phyloP scores from a whole-genome alignment of 2,797 vertebrate genomes.

The Chiloscyllium punctatum region DNA sequence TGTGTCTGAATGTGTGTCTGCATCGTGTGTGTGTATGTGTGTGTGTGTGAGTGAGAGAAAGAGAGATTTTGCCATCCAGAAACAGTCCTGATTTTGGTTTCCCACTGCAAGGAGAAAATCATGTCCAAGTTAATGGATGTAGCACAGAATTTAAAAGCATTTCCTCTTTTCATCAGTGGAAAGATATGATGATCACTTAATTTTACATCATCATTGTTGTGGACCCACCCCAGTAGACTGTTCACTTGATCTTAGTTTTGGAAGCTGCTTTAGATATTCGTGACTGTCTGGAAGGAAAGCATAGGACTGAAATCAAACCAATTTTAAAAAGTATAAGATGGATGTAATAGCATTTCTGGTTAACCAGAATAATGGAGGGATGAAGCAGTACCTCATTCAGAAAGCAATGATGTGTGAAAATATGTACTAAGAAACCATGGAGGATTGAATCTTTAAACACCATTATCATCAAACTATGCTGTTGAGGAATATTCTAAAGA shows the following conservation, averaged over 20 bases:
- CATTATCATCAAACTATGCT: constrained; percentile 5
- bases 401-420: neutral
- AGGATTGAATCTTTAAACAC: constrained; percentile 11
- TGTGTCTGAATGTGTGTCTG: too few species aligned
- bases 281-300: neutral
- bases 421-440: neutral
- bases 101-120: too few species aligned
- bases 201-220: neutral
- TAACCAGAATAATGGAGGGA: constrained; percentile 22
- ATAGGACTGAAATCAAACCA: neutral
- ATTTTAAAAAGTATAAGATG: neutral
- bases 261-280: neutral
- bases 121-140: too few species aligned
- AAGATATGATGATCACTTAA: neutral
- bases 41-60: too few species aligned
- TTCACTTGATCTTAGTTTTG: neutral
- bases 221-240: neutral
- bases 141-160: too few species aligned
- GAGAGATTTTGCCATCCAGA: too few species aligned
- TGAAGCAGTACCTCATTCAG: constrained; percentile 16
- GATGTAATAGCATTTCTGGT: neutral
- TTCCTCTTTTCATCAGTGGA: too few species aligned
- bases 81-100: too few species aligned
- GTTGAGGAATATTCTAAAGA: neutral
- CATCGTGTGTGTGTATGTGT: too few species aligned